Conservation (phyloP, 1,140 invertebrate genomes). For the Dendrolimus kikuchii region DNA sequence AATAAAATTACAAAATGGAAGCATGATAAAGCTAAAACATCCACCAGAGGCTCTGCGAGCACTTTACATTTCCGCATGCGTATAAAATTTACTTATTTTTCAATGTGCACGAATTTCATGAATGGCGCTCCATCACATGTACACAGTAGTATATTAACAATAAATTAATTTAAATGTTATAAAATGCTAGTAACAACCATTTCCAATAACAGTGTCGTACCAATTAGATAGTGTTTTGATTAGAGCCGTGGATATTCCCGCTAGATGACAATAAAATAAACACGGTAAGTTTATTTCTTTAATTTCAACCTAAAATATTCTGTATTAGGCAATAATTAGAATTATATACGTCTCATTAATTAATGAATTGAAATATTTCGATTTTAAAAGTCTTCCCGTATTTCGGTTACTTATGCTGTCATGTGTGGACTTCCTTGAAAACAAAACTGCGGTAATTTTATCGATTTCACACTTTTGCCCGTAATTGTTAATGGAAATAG, state of each 20-base stretch:
- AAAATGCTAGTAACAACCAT: conserved; percentile 54
- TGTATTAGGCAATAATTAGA: conserved; percentile 14
- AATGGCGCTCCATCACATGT: conserved; percentile 54
- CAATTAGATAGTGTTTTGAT: conserved; percentile 60
- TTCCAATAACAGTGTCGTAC: conserved; percentile 46
- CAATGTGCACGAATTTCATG: conserved; percentile 54
- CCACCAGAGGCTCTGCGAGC: conserved; percentile 30
- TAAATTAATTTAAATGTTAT: conserved; percentile 53
- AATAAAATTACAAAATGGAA: not conserved
- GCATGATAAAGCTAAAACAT: not conserved
- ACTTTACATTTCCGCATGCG: conserved; percentile 47
- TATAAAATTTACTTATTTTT: conserved; percentile 40
- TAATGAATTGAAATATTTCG: too few relatives aligned
- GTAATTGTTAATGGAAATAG: conserved; percentile 51
- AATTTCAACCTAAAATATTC: conserved; percentile 12
- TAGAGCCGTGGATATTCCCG: conserved; percentile 25
- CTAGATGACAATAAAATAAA: conserved; percentile 54
- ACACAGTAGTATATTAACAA: conserved; percentile 45
- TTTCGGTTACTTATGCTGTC: not conserved
- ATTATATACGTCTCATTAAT: too few relatives aligned
- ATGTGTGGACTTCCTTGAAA: conserved; percentile 34
- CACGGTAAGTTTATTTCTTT: conserved; percentile 29
- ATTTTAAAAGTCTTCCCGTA: too few relatives aligned
- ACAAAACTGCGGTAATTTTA: conserved; percentile 73
- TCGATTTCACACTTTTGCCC: conserved; percentile 66